A percentile compares a stretch with the other conserved stretches of the same genome.
phyloP scores from a whole-genome alignment of 2,113 vertebrate genomes.

The Rynchops niger region DNA sequence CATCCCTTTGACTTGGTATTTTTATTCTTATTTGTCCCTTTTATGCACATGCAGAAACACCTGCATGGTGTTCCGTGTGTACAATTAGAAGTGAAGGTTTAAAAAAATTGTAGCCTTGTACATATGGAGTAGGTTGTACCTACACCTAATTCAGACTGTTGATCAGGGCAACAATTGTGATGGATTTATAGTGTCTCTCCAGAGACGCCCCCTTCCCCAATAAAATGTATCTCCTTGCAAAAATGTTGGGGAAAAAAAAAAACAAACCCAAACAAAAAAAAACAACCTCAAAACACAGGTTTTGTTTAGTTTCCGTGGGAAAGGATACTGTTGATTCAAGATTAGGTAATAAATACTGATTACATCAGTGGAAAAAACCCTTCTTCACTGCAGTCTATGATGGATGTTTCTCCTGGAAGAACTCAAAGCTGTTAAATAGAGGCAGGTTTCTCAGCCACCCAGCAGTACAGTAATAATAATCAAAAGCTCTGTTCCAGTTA shows the following conservation, averaged over 20 bases:
- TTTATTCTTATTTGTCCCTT: neutral
- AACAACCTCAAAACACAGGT: neutral
- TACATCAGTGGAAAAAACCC: neutral
- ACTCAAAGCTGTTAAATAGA: neutral
- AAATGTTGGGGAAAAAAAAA: neutral
- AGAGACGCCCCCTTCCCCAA: neutral
- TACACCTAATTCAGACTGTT: neutral
- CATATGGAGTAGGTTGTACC: neutral
- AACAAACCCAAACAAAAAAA: too few relatives aligned
- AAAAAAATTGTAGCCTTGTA: neutral
- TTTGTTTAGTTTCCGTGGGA: neutral
- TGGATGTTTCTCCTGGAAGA: neutral
- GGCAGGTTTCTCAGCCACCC: neutral
- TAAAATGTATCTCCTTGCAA: neutral
- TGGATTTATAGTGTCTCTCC: neutral
- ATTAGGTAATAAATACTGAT: neutral
- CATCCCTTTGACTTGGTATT: neutral
- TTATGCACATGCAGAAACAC: neutral
- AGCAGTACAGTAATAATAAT: neutral
- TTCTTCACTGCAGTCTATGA: neutral
- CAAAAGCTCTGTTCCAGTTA: neutral
- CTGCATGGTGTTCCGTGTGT: neutral
- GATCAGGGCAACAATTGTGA: neutral
- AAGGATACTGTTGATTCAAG: neutral
- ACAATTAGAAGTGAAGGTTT: neutral